A percentile compares a stretch with the other conserved stretches of the same genome.
Evolutionary conservation across 2,888 invertebrate species (phyloP).

Genomic region (Sympetrum striolatum): DNA sequence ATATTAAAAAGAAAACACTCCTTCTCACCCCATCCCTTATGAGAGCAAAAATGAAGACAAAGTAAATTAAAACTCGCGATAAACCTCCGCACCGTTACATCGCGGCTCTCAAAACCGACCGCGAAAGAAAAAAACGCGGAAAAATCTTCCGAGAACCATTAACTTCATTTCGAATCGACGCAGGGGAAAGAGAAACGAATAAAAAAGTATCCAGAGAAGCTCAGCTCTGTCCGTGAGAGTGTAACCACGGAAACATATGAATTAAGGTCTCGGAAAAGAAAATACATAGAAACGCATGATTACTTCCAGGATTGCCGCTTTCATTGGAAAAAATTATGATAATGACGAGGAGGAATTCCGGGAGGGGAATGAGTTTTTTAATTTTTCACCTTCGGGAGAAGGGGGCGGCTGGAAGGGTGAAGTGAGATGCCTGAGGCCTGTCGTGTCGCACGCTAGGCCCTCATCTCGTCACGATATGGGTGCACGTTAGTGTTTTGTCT

Average conservation of each 20-base stretch:
- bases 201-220: not conserved
- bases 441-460: slow-evolving; percentile 34
- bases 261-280: not conserved
- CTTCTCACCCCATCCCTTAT: not conserved
- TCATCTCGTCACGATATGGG: slow-evolving; percentile 25
- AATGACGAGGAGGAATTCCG: slow-evolving; percentile 7
- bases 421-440: slow-evolving; percentile 3
- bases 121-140: not conserved
- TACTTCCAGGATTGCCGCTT: not conserved
- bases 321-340: slow-evolving; percentile 1
- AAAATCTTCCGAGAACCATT: not conserved
- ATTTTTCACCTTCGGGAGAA: not conserved
- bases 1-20: not conserved
- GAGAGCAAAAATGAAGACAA: not conserved
- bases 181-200: not conserved
- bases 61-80: not conserved
- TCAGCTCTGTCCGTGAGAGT: slow-evolving; percentile 3
- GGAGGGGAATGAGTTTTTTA: not conserved
- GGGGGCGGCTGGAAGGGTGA: not conserved
- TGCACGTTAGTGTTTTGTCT: slow-evolving; percentile 21
- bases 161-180: not conserved
- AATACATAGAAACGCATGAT: slow-evolving; percentile 29
- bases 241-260: slow-evolving; percentile 17
- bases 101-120: not conserved
- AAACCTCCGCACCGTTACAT: not conserved